Evolutionary conservation across 2,113 vertebrate genomes (phyloP).

Genomic region (Mellivora capensis): DNA sequence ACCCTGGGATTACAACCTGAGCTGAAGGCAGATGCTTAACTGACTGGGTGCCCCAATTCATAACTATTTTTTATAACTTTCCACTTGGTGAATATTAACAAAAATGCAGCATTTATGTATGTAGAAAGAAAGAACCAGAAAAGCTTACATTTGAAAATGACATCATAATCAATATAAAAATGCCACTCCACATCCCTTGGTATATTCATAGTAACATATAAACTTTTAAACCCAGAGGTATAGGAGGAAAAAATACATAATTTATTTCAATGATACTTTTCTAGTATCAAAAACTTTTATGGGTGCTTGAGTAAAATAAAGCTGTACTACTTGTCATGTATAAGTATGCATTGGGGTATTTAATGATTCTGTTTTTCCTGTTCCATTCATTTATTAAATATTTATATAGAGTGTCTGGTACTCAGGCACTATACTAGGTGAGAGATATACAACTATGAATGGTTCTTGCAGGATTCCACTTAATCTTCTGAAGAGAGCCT

Average conservation of each 20-base stretch:
- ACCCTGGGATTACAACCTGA: background rate
- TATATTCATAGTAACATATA: background rate
- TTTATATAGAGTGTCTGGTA: constrained; percentile 17
- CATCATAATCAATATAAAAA: background rate
- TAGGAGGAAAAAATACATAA: constrained; percentile 23
- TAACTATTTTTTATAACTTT: background rate
- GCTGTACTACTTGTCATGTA: background rate
- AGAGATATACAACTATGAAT: background rate
- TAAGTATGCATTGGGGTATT: constrained; percentile 50
- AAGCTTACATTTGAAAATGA: background rate
- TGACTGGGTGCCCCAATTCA: background rate
- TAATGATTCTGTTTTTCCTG: constrained; percentile 39
- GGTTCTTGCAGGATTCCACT: background rate
- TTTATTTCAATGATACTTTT: constrained; percentile 56
- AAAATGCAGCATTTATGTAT: background rate
- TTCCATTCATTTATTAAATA: constrained; percentile 51
- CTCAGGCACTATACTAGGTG: background rate
- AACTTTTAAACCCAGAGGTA: background rate
- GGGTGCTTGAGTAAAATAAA: constrained; percentile 62
- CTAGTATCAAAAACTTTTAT: constrained; percentile 47
- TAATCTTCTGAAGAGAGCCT: background rate
- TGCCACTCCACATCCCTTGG: background rate
- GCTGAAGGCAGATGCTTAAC: background rate
- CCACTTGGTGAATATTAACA: background rate
- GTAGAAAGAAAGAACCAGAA: background rate